phyloP scores from a whole-genome alignment of 2,797 vertebrate species.

The Pteropus rufus region DNA sequence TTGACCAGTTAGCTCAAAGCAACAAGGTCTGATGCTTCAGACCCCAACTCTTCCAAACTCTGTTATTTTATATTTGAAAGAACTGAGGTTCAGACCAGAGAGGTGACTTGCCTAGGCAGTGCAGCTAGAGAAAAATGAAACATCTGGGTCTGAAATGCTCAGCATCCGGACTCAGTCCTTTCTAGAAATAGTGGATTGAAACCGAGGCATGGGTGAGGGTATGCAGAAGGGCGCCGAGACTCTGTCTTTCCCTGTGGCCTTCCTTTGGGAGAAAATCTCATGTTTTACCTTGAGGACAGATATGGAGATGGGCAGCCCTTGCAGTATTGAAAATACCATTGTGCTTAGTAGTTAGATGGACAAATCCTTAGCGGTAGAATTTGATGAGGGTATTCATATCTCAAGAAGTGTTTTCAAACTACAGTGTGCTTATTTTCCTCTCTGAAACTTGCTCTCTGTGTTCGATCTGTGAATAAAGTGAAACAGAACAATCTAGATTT shows the following conservation, averaged over 20 bases:
- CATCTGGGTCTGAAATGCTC: not conserved
- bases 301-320: not conserved
- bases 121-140: not conserved
- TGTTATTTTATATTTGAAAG: not conserved
- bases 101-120: not conserved
- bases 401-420: not conserved
- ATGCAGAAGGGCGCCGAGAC: not conserved
- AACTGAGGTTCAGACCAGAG: not conserved
- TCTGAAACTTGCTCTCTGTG: not conserved
- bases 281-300: not conserved
- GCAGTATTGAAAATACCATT: not conserved
- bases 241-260: not conserved
- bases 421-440: not conserved
- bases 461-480: not conserved
- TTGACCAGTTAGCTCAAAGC: not conserved
- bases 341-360: not conserved
- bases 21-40: not conserved
- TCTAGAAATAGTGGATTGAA: not conserved
- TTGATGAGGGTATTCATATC: not conserved
- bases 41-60: not conserved
- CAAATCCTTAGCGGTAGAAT: not conserved
- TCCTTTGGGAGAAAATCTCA: not conserved
- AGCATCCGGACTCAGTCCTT: not conserved
- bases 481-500: not conserved
- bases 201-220: not conserved